These are phyloP conservation scores for Caenorhabditis brenneri DNA, from an alignment of 1,140 invertebrate species.

Conservation along the genomic window DNA sequence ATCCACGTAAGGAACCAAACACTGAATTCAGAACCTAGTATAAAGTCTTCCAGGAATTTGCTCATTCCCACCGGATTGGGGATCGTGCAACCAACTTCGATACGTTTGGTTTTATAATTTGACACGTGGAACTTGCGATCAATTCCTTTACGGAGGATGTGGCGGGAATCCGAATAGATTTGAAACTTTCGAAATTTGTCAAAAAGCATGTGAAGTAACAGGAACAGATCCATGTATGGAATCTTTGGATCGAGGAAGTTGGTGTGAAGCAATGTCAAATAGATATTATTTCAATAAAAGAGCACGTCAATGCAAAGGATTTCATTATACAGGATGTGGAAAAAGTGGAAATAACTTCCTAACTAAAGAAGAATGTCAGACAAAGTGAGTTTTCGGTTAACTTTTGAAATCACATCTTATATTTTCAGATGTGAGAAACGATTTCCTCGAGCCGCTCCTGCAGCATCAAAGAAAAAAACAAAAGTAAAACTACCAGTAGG, in stretches of 20 bases:
- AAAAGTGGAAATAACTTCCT: constrained; percentile 64
- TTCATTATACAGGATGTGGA: constrained; percentile 68
- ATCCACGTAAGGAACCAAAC: constrained; percentile 52
- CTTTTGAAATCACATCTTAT: not conserved
- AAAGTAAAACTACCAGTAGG: constrained; percentile 35
- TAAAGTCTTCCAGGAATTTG: constrained; percentile 59
- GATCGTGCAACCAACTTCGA: constrained; percentile 63
- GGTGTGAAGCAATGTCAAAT: constrained; percentile 67
- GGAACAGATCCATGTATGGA: constrained; percentile 62
- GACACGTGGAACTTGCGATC: constrained; percentile 63
- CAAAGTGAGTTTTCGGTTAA: constrained; percentile 41
- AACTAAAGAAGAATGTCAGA: constrained; percentile 57
- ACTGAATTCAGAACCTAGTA: not conserved
- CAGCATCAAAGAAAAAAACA: not conserved
- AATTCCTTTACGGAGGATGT: constrained; percentile 67
- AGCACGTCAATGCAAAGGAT: constrained; percentile 62
- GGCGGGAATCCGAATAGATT: constrained; percentile 66
- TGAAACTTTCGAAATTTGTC: constrained; percentile 62
- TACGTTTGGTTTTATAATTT: constrained; percentile 67
- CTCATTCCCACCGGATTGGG: constrained; percentile 63
- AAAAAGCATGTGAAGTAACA: constrained; percentile 65
- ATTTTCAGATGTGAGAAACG: constrained; percentile 42
- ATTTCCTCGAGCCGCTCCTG: constrained; percentile 13
- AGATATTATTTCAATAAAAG: constrained; percentile 63
- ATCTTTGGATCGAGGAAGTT: constrained; percentile 61